phyloP scores from a whole-genome alignment of 2,113 vertebrate species.

The Crypturellus undulatus region DNA sequence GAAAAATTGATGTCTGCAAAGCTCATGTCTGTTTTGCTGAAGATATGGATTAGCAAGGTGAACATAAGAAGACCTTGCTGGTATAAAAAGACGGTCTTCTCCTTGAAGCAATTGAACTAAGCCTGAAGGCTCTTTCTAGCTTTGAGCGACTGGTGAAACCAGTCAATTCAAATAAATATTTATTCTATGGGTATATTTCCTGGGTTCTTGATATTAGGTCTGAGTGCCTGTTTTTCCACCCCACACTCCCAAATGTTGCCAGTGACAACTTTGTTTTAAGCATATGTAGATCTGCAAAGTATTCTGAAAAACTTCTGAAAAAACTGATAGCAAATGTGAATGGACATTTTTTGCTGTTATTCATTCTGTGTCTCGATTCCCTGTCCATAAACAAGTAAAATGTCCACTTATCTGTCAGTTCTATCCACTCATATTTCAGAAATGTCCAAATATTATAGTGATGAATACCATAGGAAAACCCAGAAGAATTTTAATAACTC shows the following conservation, averaged over 20 bases:
- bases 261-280: not conserved
- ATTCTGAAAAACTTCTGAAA: not conserved
- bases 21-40: not conserved
- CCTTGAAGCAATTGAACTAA: not conserved
- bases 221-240: rapidly evolving
- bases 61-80: not conserved
- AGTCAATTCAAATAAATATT: not conserved
- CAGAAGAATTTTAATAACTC: not conserved
- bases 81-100: not conserved
- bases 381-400: not conserved
- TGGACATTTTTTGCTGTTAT: not conserved
- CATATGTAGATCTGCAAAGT: not conserved
- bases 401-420: not conserved
- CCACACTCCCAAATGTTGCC: rapidly evolving
- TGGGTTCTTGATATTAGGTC: not conserved
- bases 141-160: not conserved
- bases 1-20: not conserved
- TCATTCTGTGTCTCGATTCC: not conserved
- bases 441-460: not conserved
- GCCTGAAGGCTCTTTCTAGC: not conserved
- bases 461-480: not conserved
- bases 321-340: not conserved
- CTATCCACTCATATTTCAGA: not conserved
- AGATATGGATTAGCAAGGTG: rapidly evolving
- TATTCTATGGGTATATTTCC: not conserved